Evolutionary conservation across 1,140 invertebrate genomes (phyloP).

Genomic region (Teleopsis dalmanni): DNA sequence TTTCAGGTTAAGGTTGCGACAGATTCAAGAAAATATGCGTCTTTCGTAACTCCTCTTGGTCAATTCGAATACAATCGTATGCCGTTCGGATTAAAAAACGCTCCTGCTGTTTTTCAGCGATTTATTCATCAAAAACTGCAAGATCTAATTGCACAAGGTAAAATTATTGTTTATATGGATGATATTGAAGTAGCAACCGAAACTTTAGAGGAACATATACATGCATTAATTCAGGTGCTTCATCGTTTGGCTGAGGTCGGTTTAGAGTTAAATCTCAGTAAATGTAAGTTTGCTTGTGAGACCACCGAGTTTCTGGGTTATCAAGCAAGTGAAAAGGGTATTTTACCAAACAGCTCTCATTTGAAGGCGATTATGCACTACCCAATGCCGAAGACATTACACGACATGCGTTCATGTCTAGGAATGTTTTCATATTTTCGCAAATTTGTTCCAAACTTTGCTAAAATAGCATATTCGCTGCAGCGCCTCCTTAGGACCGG

Average conservation of each 20-base stretch:
- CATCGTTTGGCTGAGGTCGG: conserved; percentile 7
- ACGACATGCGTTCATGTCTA: conserved; percentile 14
- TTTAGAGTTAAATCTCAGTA: conserved; percentile 1
- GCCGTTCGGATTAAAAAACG: conserved; percentile 23
- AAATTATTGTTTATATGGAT: conserved; percentile 2
- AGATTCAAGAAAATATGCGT: conserved; percentile 26
- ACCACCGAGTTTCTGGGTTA: conserved; percentile 15
- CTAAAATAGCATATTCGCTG: not conserved
- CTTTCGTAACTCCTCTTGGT: conserved; percentile 33
- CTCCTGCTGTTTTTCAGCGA: conserved; percentile 5
- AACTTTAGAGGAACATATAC: not conserved
- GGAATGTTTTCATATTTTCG: conserved; percentile 15
- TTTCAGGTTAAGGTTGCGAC: conserved; percentile 20
- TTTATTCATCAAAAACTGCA: conserved; percentile 1
- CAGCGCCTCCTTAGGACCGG: not conserved
- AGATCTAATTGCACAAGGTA: not conserved
- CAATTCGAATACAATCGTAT: conserved; percentile 30
- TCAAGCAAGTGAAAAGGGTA: not conserved
- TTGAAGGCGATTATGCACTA: conserved; percentile 10
- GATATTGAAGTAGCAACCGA: not conserved
- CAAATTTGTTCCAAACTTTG: conserved; percentile 8
- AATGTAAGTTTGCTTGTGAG: conserved; percentile 2
- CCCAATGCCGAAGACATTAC: conserved; percentile 1
- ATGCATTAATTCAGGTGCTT: not conserved
- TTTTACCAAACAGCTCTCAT: conserved; percentile 5